These are phyloP conservation scores for Cacoxenus indagator DNA, from an alignment of 2,888 invertebrate species.

Conservation along the genomic window DNA sequence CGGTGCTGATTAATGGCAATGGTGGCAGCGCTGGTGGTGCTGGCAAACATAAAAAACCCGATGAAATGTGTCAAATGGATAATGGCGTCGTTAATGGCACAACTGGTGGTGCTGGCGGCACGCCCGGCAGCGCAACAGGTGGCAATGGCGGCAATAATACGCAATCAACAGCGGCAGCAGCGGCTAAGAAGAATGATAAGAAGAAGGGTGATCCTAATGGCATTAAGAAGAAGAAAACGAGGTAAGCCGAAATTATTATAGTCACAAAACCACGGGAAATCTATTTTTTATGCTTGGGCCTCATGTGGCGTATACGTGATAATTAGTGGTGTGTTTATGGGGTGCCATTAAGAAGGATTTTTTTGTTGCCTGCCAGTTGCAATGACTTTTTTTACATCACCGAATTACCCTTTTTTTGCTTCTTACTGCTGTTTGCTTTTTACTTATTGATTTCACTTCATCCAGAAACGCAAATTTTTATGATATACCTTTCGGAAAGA, in stretches of 20 bases:
- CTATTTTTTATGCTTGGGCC: conserved; percentile 39
- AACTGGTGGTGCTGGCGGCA: conserved; percentile 18
- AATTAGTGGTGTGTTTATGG: not conserved
- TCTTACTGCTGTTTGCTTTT: too few species aligned
- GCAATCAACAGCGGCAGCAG: not conserved
- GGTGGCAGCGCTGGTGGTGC: conserved; percentile 13
- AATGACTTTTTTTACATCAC: too few species aligned
- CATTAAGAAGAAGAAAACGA: conserved; percentile 92
- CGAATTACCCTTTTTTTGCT: too few species aligned
- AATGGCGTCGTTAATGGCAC: conserved; percentile 18
- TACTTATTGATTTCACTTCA: too few species aligned
- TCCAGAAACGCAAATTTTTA: too few species aligned
- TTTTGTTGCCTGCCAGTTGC: too few species aligned
- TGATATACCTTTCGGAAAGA: too few species aligned
- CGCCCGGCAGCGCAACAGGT: conserved; percentile 33
- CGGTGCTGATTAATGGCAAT: conserved; percentile 36
- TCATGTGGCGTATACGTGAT: conserved; percentile 46
- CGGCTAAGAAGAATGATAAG: conserved; percentile 80
- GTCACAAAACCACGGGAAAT: conserved; percentile 56
- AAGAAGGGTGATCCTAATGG: conserved; percentile 89
- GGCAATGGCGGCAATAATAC: conserved; percentile 26
- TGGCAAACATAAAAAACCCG: conserved; percentile 52
- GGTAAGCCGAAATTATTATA: conserved; percentile 73
- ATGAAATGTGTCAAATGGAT: conserved; percentile 56
- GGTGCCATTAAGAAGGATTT: not conserved